Evolutionary conservation across 2,797 vertebrate genomes (phyloP).

Genomic region (Sorex maritimensis): DNA sequence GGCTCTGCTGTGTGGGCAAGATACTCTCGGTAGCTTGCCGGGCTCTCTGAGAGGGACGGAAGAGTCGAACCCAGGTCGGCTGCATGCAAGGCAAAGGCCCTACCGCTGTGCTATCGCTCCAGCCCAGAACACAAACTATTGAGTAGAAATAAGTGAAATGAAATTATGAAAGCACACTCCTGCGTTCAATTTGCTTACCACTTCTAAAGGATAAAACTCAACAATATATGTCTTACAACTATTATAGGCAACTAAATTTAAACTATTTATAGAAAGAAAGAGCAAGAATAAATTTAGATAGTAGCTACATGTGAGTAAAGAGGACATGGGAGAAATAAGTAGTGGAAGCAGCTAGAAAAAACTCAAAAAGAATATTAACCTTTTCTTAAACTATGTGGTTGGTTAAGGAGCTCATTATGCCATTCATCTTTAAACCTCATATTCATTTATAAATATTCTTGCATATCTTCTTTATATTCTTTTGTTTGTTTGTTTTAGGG

Average conservation of each 20-base stretch:
- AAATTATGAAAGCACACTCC: not conserved
- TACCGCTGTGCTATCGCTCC: no score
- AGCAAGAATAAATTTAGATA: not conserved
- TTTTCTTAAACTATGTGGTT: slow-evolving; percentile 22
- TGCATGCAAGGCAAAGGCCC: no score
- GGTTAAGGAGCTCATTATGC: not conserved
- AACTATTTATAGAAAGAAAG: not conserved
- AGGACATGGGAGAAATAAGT: no score
- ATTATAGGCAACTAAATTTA: not conserved
- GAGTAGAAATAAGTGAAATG: not conserved
- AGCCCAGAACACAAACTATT: not conserved
- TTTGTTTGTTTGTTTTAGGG: no score
- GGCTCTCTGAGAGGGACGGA: no score
- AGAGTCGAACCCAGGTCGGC: no score
- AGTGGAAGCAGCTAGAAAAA: not conserved
- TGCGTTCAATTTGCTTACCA: slow-evolving; percentile 18
- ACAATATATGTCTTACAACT: not conserved
- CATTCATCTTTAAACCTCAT: not conserved
- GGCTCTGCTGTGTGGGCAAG: no score
- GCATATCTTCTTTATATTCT: no score
- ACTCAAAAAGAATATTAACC: not conserved
- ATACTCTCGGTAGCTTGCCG: no score
- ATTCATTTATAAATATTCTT: not conserved
- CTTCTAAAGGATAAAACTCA: not conserved
- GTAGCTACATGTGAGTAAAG: not conserved